phyloP scores from a whole-genome alignment of 2,888 invertebrate species.

The Agrotis exclamationis region DNA sequence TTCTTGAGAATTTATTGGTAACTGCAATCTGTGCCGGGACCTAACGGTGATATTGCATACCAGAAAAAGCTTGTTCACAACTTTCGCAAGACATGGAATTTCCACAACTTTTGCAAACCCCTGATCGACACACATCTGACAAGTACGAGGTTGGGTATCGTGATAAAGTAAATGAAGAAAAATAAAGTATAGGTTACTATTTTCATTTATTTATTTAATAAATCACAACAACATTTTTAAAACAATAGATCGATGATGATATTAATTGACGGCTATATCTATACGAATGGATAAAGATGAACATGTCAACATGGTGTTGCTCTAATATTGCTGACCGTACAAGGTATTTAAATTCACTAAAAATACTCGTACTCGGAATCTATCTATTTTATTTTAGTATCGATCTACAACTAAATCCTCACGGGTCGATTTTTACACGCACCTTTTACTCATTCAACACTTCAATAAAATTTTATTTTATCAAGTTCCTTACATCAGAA shows the following conservation, averaged over 20 bases:
- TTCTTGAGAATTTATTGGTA: neutral
- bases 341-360: constrained; percentile 19
- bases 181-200: constrained; percentile 28
- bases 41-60: constrained; percentile 4
- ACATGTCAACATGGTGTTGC: constrained; percentile 34
- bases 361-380: constrained; percentile 20
- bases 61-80: neutral
- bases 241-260: constrained; percentile 71
- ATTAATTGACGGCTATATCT: constrained; percentile 78
- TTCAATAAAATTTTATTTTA: constrained; percentile 55
- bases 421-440: constrained; percentile 27
- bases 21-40: neutral
- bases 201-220: constrained; percentile 67
- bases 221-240: constrained; percentile 76
- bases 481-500: constrained; percentile 27
- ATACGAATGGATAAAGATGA: constrained; percentile 54
- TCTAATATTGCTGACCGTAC: constrained; percentile 17
- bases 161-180: constrained; percentile 11
- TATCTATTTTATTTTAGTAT: constrained; percentile 27
- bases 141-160: no score
- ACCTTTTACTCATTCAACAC: constrained; percentile 26
- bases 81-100: neutral
- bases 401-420: constrained; percentile 32
- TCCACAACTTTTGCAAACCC: neutral
- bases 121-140: no score